Evolutionary conservation across 2,113 vertebrate species (phyloP).

Genomic region (Silurus meridionalis): DNA sequence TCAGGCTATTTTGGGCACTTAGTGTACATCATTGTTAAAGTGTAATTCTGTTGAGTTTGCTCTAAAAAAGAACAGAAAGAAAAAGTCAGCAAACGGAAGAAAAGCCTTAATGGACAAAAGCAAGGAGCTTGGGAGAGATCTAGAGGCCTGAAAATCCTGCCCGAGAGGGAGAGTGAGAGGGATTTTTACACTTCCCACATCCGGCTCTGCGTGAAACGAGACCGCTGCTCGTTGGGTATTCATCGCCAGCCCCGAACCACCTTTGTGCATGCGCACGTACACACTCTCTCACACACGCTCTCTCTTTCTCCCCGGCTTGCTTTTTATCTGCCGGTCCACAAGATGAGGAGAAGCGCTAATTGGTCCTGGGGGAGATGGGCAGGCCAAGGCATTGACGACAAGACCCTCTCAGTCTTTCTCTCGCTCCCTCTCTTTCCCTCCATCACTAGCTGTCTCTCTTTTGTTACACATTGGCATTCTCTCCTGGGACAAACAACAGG

Average conservation of each 20-base stretch:
- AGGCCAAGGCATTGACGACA: slow-evolving; percentile 84
- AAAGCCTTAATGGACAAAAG: slow-evolving; percentile 67
- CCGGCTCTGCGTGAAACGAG: slow-evolving; percentile 76
- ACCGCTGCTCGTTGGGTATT: slow-evolving; percentile 78
- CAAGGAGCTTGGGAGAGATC: slow-evolving; percentile 57
- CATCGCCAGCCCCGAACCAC: slow-evolving; percentile 66
- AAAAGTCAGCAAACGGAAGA: slow-evolving; percentile 46
- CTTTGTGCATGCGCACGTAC: slow-evolving; percentile 55
- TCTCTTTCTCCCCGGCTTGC: slow-evolving; percentile 59
- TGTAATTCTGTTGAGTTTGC: background rate
- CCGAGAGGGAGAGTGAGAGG: slow-evolving; percentile 77
- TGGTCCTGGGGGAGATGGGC: slow-evolving; percentile 91
- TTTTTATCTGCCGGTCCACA: slow-evolving; percentile 91
- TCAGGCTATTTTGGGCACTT: slow-evolving; percentile 62
- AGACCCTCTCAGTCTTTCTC: slow-evolving; percentile 61
- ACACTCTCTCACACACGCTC: slow-evolving; percentile 17
- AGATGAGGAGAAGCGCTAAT: slow-evolving; percentile 92
- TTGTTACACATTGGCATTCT: slow-evolving; percentile 83
- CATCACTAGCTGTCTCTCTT: slow-evolving; percentile 62
- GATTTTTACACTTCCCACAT: slow-evolving; percentile 81
- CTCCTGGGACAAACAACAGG: slow-evolving; percentile 85
- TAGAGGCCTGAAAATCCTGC: slow-evolving; percentile 78
- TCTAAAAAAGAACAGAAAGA: slow-evolving; percentile 59
- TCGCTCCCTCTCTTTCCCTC: slow-evolving; percentile 31
- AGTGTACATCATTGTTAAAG: slow-evolving; percentile 56